phyloP scores from a whole-genome alignment of 2,797 vertebrate species.

The Eupleurogrammus muticus region DNA sequence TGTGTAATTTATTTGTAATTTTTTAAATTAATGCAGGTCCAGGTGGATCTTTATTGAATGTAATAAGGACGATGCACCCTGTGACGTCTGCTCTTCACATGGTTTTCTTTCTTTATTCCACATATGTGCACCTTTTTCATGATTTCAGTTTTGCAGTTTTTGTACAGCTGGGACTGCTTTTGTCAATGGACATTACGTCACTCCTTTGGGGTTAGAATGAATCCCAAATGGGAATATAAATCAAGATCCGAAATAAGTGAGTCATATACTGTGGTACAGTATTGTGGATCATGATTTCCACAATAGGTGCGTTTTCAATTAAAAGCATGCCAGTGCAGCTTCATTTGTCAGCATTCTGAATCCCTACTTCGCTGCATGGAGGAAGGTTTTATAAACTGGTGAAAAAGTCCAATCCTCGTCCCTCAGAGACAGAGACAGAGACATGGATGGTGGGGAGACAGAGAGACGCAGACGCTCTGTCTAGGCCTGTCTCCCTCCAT shows the following conservation, averaged over 20 bases:
- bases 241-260: not conserved
- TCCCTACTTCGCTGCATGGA: not conserved
- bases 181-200: too few relatives aligned
- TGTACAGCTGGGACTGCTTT: too few relatives aligned
- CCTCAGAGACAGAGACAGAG: too few relatives aligned
- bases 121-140: too few relatives aligned
- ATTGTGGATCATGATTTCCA: not conserved
- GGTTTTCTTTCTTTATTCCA: too few relatives aligned
- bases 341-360: not conserved
- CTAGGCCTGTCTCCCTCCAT: constrained; percentile 53
- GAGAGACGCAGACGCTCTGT: constrained; percentile 51
- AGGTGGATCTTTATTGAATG: too few relatives aligned
- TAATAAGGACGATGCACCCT: too few relatives aligned
- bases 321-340: not conserved
- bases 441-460: not conserved
- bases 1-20: too few relatives aligned
- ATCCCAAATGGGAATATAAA: not conserved
- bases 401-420: constrained; percentile 30
- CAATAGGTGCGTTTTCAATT: not conserved
- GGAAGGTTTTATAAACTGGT: not conserved
- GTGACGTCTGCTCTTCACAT: too few relatives aligned
- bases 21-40: too few relatives aligned
- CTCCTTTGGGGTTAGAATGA: not conserved
- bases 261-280: not conserved
- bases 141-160: too few relatives aligned